These are phyloP conservation scores for Tamias sibiricus DNA, from an alignment of 2,113 vertebrate genomes.

Conservation along the genomic window DNA sequence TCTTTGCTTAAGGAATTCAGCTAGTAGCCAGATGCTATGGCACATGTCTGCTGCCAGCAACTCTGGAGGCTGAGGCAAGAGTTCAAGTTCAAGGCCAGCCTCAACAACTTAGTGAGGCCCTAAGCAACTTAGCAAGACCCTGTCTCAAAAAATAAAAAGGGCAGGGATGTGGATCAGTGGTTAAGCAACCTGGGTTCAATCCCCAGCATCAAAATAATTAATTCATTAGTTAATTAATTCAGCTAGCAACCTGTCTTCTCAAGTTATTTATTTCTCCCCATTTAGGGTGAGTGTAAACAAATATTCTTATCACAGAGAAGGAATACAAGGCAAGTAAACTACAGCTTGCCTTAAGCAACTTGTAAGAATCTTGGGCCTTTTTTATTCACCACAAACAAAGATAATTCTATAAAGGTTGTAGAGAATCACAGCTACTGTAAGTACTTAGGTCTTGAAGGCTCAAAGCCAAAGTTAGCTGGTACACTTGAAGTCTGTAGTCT, in stretches of 20 bases:
- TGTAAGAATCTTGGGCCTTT: not conserved
- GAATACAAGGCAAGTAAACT: not conserved
- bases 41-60: too few relatives aligned
- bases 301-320: not conserved
- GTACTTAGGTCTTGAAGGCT: not conserved
- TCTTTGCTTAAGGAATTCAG: slow-evolving; percentile 20
- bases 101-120: too few relatives aligned
- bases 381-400: not conserved
- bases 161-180: too few relatives aligned
- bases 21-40: not conserved
- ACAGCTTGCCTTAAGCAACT: not conserved
- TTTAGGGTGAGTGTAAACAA: not conserved
- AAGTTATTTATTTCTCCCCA: slow-evolving; percentile 5
- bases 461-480: not conserved
- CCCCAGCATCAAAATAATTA: too few relatives aligned
- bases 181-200: too few relatives aligned
- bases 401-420: not conserved
- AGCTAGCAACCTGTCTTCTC: slow-evolving; percentile 27
- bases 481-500: too few relatives aligned
- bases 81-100: too few relatives aligned
- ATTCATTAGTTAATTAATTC: not conserved
- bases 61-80: too few relatives aligned
- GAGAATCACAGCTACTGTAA: not conserved
- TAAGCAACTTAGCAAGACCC: too few relatives aligned
- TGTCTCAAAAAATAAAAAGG: too few relatives aligned